These are phyloP conservation scores for Oncorhynchus keta DNA, from an alignment of 2,113 vertebrate species.

Conservation along the genomic window DNA sequence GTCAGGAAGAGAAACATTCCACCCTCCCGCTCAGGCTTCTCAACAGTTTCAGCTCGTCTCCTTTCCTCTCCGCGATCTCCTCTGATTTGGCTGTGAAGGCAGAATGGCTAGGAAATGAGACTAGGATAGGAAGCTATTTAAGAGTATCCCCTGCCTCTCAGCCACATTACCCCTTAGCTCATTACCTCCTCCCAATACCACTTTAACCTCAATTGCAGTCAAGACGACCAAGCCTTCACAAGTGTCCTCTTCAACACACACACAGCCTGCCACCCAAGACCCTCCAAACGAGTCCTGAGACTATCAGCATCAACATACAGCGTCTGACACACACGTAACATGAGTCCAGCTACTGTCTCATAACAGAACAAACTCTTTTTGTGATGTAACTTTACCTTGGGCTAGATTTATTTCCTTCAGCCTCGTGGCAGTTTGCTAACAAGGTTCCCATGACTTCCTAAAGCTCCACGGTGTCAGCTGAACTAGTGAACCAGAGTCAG, in stretches of 20 bases:
- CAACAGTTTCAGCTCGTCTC: neutral
- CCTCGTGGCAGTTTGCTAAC: neutral
- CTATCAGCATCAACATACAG: neutral
- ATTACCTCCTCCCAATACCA: neutral
- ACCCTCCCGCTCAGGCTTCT: neutral
- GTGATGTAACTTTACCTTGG: neutral
- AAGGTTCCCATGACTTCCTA: neutral
- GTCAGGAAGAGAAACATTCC: neutral
- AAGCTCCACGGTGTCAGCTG: neutral
- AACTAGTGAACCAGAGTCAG: conserved; percentile 10
- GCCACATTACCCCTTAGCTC: too few species aligned
- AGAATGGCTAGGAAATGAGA: too few species aligned
- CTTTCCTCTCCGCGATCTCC: too few species aligned
- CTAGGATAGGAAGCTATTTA: too few species aligned
- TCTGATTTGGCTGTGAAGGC: too few species aligned
- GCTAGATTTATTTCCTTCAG: neutral
- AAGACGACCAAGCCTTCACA: neutral
- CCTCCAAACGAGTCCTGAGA: neutral
- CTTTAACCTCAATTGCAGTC: neutral
- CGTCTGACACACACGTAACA: neutral
- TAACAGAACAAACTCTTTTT: neutral
- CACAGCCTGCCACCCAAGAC: neutral
- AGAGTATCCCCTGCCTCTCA: too few species aligned
- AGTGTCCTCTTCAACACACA: neutral
- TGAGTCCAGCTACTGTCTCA: neutral